Conservation (phyloP, 2,113 vertebrate genomes). For the Macroglossus sobrinus region DNA sequence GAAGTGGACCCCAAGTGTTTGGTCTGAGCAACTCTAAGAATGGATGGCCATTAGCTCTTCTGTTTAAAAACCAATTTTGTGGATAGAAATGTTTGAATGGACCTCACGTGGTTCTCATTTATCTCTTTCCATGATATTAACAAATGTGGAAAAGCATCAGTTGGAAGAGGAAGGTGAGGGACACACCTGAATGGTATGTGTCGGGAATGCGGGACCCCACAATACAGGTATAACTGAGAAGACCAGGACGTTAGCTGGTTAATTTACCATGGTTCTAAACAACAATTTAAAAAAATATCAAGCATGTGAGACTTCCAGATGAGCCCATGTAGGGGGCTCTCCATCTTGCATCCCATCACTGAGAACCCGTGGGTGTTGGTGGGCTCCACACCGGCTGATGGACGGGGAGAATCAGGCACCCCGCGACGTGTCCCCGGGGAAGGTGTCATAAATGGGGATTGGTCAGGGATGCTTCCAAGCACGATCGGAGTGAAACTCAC, state of each 20-base stretch:
- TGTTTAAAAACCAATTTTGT: not conserved
- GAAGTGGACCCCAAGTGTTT: accelerated
- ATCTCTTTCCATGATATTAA: not conserved
- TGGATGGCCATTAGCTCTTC: not conserved
- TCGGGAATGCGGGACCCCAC: not conserved
- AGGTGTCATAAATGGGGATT: accelerated
- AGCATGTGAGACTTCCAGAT: not conserved
- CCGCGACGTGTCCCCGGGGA: accelerated
- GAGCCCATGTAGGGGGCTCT: too few relatives aligned
- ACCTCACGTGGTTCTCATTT: not conserved
- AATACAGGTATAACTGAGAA: accelerated
- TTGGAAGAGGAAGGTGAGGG: not conserved
- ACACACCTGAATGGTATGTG: not conserved
- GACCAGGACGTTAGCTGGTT: not conserved
- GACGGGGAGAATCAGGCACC: accelerated
- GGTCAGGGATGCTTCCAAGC: not conserved
- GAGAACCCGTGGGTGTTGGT: too few relatives aligned
- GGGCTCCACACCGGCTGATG: not conserved
- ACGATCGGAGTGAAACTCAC: not conserved
- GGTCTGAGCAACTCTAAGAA: not conserved
- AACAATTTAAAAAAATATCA: too few relatives aligned
- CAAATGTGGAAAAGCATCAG: not conserved
- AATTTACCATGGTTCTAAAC: too few relatives aligned
- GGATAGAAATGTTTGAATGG: not conserved
- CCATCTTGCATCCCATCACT: accelerated